Evolutionary conservation across 2,888 invertebrate species (phyloP).

Genomic region (Heliconius ethilla): DNA sequence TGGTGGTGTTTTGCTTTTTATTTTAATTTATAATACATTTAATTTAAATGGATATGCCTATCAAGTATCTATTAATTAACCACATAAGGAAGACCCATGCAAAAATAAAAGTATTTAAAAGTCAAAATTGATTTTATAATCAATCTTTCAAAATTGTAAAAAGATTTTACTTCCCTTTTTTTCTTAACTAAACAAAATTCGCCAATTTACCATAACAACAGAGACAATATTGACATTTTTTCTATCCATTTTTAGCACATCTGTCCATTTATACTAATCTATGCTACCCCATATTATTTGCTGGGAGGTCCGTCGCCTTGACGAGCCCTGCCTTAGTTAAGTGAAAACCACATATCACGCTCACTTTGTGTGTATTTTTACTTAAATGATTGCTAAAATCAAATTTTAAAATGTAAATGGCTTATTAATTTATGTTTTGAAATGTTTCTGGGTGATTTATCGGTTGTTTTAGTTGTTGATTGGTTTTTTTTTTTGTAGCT

Average conservation of each 20-base stretch:
- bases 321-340: slow-evolving; percentile 55
- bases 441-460: slow-evolving; percentile 5
- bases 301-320: slow-evolving; percentile 62
- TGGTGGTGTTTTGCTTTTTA: no score
- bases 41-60: no score
- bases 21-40: no score
- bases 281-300: slow-evolving; percentile 48
- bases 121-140: no score
- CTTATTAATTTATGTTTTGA: slow-evolving; percentile 23
- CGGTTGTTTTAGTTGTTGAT: neutral
- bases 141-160: no score
- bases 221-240: neutral
- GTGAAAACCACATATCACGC: slow-evolving; percentile 46
- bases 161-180: no score
- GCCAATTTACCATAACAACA: no score
- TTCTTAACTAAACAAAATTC: no score
- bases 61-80: no score
- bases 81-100: no score
- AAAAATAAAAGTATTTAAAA: no score
- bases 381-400: slow-evolving; percentile 20
- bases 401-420: slow-evolving; percentile 2
- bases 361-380: slow-evolving; percentile 26
- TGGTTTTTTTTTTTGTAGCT: neutral
- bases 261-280: slow-evolving; percentile 39
- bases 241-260: neutral